Base-by-base conservation (phyloP, 1,140 invertebrate genomes). In the Doryteuthis pealeii region DNA sequence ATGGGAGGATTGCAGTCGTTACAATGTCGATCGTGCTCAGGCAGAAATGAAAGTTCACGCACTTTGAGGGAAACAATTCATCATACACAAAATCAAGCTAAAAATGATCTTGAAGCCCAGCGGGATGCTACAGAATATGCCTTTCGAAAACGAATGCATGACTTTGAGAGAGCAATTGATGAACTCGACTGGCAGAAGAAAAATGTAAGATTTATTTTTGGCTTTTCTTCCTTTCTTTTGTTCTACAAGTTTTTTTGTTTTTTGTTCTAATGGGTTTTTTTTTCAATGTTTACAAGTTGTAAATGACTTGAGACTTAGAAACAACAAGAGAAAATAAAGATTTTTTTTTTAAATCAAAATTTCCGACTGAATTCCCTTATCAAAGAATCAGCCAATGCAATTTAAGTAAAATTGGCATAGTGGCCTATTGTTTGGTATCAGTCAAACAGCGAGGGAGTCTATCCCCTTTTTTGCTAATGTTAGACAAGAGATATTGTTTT, bases 151-250 rank as follows among this genome's bases (percentile, higher is more conserved):
- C 90, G 95, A 74, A 93, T 96, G 62, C 95, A 95, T 83, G 93
- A 96, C 80, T 94, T 93, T 6, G 92, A 94, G 82, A 91, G 93
- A 78, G 92, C 93, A 1, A 91, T 92, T 74, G 94, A 94, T 82
- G 94, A 97, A 85, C 88, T 96, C 18, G 91, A 94, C 73, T 96
- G 94, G 94, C 94, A 96, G 87, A 93, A 93, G 81, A 86, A 91
- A 76, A 94, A 94, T 88, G 92, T 93, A 81, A 82, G 85, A 77
- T 15, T 58, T n/a, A 1, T 1, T 28, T 15, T 43, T 62, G 6
- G 6, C 54, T 62, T 10, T 40, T 40, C 10, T 10, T 40, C 35
- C 35, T 40, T 28, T 49, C 3, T 2, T 22, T 28, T 22, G 58
- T 68, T 65, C 71, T 71, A 31, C 43, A 30, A 3, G 54, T 73